Evolutionary conservation across 1,140 invertebrate genomes (phyloP).

Genomic region (Drosophila kanapiae): DNA sequence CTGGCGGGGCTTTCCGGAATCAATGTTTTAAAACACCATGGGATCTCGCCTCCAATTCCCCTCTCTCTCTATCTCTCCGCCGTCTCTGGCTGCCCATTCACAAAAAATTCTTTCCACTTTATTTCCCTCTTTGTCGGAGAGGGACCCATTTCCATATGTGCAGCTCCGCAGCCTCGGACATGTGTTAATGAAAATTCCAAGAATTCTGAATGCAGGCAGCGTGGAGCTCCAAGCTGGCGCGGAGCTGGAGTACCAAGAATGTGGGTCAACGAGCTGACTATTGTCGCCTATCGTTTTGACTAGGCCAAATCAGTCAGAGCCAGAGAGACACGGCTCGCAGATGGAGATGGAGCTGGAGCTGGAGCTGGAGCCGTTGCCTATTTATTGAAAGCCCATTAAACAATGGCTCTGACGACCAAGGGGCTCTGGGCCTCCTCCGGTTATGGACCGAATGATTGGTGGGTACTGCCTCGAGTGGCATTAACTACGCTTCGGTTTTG

Average conservation of each 20-base stretch:
- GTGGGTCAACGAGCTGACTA: constrained; percentile 77
- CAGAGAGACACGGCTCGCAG: constrained; percentile 11
- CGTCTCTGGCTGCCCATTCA: constrained; percentile 56
- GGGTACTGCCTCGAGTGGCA: constrained; percentile 35
- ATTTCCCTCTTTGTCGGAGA: constrained; percentile 44
- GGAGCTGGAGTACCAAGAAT: constrained; percentile 48
- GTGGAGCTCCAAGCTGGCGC: constrained; percentile 11
- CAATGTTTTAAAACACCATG: constrained; percentile 34
- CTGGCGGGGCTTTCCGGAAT: constrained; percentile 35
- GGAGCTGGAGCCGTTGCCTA: constrained; percentile 34
- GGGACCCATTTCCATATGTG: constrained; percentile 65
- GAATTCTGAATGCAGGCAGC: constrained; percentile 58
- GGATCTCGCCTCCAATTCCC: constrained; percentile 2
- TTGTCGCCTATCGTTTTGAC: constrained; percentile 76
- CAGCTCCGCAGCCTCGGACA: constrained; percentile 44
- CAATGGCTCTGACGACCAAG: constrained; percentile 54
- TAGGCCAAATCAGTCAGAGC: constrained; percentile 74
- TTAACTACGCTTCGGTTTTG: constrained; percentile 46
- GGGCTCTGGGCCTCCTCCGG: constrained; percentile 21
- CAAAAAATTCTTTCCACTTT: constrained; percentile 63
- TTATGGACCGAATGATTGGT: constrained; percentile 54
- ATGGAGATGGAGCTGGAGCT: background rate
- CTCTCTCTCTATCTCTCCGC: background rate
- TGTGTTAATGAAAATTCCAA: constrained; percentile 83
- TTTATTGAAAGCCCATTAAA: constrained; percentile 80